Percentiles rank a stretch among this genome's conserved stretches.
Conservation (phyloP, 2,113 vertebrate genomes). For the Mesembrinibis cayennensis region DNA sequence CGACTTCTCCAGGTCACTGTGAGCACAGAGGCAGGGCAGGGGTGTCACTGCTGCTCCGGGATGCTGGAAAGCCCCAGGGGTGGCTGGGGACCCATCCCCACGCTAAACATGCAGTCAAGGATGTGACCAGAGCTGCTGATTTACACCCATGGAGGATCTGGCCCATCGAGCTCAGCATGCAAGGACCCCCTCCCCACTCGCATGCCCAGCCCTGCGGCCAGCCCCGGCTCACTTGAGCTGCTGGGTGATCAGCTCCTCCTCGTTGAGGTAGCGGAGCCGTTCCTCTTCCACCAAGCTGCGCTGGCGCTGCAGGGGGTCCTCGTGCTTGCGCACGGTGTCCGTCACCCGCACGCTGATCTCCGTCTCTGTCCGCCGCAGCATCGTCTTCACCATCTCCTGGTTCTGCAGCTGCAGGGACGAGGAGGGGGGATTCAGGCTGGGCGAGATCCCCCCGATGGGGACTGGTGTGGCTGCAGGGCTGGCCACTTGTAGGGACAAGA, state of each 20-base stretch:
- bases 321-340: constrained; percentile 91
- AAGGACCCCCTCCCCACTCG: fast-evolving
- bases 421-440: not conserved
- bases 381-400: constrained; percentile 86
- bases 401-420: constrained; percentile 83
- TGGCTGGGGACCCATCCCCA: not conserved
- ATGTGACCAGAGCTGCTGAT: not conserved
- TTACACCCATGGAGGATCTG: fast-evolving
- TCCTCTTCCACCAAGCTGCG: constrained; percentile 97
- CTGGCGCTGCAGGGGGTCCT: constrained; percentile 97
- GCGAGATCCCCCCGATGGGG: not conserved
- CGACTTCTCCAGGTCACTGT: constrained; percentile 93
- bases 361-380: constrained; percentile 90
- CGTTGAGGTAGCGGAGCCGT: constrained; percentile 94
- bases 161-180: fast-evolving
- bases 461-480: not conserved
- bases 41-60: not conserved
- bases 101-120: fast-evolving
- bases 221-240: constrained; percentile 89
- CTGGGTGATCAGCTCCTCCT: constrained; percentile 97
- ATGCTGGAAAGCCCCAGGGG: not conserved
- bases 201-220: not conserved
- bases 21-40: not conserved
- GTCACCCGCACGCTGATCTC: constrained; percentile 92
- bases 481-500: not conserved